Conservation (phyloP, 2,888 invertebrate species). For the Drosophila ezoana region DNA sequence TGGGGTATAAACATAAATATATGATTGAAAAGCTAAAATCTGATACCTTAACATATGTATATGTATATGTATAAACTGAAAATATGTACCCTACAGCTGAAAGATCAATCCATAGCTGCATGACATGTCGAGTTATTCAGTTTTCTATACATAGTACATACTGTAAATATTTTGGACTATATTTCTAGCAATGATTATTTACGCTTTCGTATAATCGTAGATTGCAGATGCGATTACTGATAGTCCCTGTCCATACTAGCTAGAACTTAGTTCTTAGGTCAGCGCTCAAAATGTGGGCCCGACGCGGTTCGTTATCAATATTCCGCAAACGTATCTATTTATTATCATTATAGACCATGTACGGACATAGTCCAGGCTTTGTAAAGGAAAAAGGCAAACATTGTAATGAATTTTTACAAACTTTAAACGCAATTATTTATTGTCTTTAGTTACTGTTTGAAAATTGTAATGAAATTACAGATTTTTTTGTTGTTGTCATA, state of each 20-base stretch:
- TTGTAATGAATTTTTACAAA: constrained; percentile 56
- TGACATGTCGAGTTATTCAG: no score
- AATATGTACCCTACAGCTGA: no score
- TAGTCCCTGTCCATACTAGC: constrained; percentile 1
- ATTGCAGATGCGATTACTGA: constrained; percentile 4
- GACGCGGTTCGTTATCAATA: constrained; percentile 1
- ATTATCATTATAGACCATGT: neutral
- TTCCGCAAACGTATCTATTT: constrained; percentile 1
- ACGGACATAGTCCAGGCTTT: neutral
- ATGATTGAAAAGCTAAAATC: no score
- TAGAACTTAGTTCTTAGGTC: neutral
- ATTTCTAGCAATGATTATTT: neutral
- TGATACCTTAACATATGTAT: no score
- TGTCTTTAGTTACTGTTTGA: constrained; percentile 69
- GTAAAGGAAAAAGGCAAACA: neutral
- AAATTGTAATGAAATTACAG: constrained; percentile 45
- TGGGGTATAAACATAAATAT: no score
- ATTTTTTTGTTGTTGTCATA: neutral
- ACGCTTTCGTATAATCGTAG: neutral
- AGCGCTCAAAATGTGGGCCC: neutral
- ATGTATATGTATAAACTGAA: no score
- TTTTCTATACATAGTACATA: neutral
- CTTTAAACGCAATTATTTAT: constrained; percentile 68
- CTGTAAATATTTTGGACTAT: neutral
- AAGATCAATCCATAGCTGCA: no score